Evolutionary conservation across 2,113 vertebrate species (phyloP).

Genomic region (Geothlypis trichas): DNA sequence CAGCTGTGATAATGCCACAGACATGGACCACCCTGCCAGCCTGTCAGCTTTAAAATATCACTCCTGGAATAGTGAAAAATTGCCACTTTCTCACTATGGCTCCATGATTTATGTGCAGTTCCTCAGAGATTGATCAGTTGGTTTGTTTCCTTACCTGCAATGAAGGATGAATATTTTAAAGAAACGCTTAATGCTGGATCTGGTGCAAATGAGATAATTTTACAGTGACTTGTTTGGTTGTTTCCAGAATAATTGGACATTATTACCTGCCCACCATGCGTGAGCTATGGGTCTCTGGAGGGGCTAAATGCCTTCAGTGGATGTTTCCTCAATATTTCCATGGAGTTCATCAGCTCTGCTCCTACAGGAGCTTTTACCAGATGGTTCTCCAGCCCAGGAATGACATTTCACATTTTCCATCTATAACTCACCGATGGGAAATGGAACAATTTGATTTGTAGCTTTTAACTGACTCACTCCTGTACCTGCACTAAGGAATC

Average conservation of each 20-base stretch:
- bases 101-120: conserved; percentile 76
- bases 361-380: conserved; percentile 57
- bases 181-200: conserved; percentile 50
- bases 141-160: conserved; percentile 71
- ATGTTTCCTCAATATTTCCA: conserved; percentile 64
- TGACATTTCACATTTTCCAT: conserved; percentile 64
- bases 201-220: conserved; percentile 71
- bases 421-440: conserved; percentile 57
- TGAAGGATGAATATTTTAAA: conserved; percentile 71
- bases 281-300: conserved; percentile 71
- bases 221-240: conserved; percentile 58
- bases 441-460: neutral
- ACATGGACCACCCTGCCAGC: conserved; percentile 62
- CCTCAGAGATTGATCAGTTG: conserved; percentile 67
- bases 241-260: conserved; percentile 73
- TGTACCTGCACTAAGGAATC: conserved; percentile 14
- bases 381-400: conserved; percentile 55
- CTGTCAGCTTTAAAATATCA: conserved; percentile 68
- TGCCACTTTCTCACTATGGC: conserved; percentile 56
- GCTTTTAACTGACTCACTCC: neutral
- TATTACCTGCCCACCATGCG: conserved; percentile 72
- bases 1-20: conserved; percentile 41
- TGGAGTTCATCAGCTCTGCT: conserved; percentile 54
- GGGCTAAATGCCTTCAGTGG: conserved; percentile 43
- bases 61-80: conserved; percentile 71